Base-by-base conservation (phyloP, 2,113 vertebrate species). In the Anguilla japonica region DNA sequence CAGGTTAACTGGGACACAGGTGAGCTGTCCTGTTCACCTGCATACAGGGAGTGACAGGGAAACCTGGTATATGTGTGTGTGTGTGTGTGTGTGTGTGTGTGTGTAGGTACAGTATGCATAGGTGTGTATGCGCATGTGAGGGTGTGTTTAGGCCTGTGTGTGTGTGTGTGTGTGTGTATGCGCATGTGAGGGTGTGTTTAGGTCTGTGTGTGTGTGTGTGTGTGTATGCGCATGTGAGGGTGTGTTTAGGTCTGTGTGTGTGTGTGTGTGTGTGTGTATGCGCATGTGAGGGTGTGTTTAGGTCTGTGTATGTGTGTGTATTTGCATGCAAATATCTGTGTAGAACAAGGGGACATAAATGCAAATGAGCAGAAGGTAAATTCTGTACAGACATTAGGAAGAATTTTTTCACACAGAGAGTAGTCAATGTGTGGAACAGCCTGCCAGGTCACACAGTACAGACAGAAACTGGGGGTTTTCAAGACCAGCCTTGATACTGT, bases 1-100 rank as follows among this genome's bases (percentile, higher is more conserved):
- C 57, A 60, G 57, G 57, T 60, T 60, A 60, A 7, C 18, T 14
- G 13, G 57, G 57, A 16, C 18, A 7, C 57, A 14, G 57, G 57
- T 16, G 57, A 60, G 14, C 2, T 60, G 57, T 60, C 14, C 14
- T 20, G 14, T 14, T 60, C 13, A 20, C 57, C 5, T 60, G 6
- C 18, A 60, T 60, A 60, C 2, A 46, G 57, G 89, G 87, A 83
- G 86, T 88, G 85, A 34, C 34, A 34, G 34, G 90, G 90, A 92
- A 86, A 88, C 87, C 87, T 82, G 43, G 20, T 56, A 8, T 26
- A 39, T 41, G 81, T 83, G 16, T 53, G 46, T 9, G 53, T 40
- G 26, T 83, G 20, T 78, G 82, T 0, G 81, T 29, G 67, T 84
- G 90, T 40, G 83, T n/a, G 18, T 34, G 79, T 18, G 83, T 40